phyloP scores from a whole-genome alignment of 2,113 vertebrate genomes.

The Rhinopithecus roxellana region DNA sequence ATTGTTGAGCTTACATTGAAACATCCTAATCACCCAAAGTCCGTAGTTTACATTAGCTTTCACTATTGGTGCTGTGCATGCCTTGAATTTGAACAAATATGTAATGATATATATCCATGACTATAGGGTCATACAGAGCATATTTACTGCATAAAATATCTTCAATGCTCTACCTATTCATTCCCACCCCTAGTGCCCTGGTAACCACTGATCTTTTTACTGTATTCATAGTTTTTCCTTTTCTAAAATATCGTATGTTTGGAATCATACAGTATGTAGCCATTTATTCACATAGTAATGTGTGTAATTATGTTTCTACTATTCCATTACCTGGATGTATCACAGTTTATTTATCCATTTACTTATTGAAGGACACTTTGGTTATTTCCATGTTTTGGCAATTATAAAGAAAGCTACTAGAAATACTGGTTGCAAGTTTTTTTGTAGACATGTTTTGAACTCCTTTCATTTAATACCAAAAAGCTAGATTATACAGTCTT shows the following conservation, averaged over 20 bases:
- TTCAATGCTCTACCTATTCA: background rate
- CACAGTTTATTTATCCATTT: background rate
- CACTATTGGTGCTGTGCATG: background rate
- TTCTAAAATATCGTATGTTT: background rate
- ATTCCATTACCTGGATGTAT: background rate
- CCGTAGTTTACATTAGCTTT: background rate
- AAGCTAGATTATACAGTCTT: background rate
- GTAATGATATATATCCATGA: background rate
- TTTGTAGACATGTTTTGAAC: background rate
- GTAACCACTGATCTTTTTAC: background rate
- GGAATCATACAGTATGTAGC: background rate
- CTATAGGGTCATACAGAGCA: background rate
- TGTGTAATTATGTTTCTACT: background rate
- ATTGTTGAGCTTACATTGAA: background rate
- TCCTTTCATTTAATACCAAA: background rate
- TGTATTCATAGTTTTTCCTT: background rate
- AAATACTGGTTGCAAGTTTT: background rate
- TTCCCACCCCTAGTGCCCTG: fast-evolving
- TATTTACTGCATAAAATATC: background rate
- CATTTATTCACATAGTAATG: background rate
- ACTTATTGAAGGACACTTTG: background rate
- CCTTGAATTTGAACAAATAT: background rate
- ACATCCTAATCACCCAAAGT: too few species aligned
- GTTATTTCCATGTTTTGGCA: background rate
- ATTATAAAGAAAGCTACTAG: background rate